phyloP scores from a whole-genome alignment of 2,113 vertebrate genomes.

The Struthidea cinerea region DNA sequence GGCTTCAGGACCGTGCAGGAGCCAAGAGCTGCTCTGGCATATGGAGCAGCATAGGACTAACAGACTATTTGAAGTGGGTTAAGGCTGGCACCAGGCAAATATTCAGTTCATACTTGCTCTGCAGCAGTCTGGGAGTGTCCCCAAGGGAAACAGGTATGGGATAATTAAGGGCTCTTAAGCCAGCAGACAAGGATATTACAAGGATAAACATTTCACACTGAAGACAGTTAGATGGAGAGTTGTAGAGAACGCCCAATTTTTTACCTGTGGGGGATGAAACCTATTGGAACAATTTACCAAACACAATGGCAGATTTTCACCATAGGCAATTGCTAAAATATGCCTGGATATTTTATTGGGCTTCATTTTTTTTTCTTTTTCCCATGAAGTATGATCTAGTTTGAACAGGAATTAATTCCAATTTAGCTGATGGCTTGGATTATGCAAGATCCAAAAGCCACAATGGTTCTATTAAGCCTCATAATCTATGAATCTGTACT shows the following conservation, averaged over 20 bases:
- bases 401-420: slow-evolving; percentile 30
- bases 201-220: not conserved
- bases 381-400: not conserved
- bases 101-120: not conserved
- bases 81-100: not conserved
- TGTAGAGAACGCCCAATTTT: not conserved
- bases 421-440: not conserved
- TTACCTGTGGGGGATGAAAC: not conserved
- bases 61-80: not conserved
- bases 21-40: not conserved
- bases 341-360: fast-evolving
- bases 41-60: not conserved
- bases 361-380: not conserved
- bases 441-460: not conserved
- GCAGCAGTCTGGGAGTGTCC: not conserved
- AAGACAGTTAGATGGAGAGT: not conserved
- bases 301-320: not conserved
- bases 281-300: not conserved
- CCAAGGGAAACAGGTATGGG: not conserved
- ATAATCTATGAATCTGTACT: not conserved
- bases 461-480: not conserved
- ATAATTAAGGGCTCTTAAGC: not conserved
- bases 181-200: not conserved
- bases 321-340: not conserved
- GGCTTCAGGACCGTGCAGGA: not conserved